These are phyloP conservation scores for Macaria liturata DNA, from an alignment of 2,888 invertebrate genomes.

Conservation along the genomic window DNA sequence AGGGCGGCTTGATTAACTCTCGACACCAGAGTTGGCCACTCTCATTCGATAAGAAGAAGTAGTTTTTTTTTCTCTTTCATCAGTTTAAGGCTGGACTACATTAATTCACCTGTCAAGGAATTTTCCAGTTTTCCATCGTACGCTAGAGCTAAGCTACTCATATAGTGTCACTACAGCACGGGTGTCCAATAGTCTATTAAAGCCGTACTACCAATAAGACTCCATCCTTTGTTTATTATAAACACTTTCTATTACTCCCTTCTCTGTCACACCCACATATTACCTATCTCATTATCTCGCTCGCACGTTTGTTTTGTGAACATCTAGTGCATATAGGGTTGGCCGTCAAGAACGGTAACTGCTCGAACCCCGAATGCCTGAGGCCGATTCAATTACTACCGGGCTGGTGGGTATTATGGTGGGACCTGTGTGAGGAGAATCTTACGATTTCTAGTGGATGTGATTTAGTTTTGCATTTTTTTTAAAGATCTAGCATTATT, in stretches of 20 bases:
- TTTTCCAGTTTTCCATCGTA: not conserved
- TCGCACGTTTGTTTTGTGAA: conserved; percentile 69
- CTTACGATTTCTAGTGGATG: not conserved
- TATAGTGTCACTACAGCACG: conserved; percentile 55
- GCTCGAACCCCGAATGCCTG: conserved; percentile 74
- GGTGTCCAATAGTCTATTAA: conserved; percentile 65
- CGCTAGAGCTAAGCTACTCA: not conserved
- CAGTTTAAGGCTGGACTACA: no score
- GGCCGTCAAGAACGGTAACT: conserved; percentile 79
- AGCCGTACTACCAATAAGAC: conserved; percentile 72
- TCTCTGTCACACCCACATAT: conserved; percentile 44
- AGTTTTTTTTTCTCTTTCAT: no score
- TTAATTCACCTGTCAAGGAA: not conserved
- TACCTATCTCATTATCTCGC: conserved; percentile 41
- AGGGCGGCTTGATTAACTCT: no score
- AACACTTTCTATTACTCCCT: conserved; percentile 68
- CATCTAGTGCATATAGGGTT: conserved; percentile 66
- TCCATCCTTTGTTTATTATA: conserved; percentile 82
- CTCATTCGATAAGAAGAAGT: no score
- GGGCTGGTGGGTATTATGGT: conserved; percentile 39
- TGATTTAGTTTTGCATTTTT: not conserved
- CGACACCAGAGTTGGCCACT: no score
- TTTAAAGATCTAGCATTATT: not conserved
- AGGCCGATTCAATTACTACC: conserved; percentile 83
- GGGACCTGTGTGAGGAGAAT: not conserved